Percentiles rank a stretch among this genome's conserved stretches.
These are phyloP conservation scores for Limnothrissa miodon DNA, from an alignment of 2,113 vertebrate genomes.

Conservation along the genomic window DNA sequence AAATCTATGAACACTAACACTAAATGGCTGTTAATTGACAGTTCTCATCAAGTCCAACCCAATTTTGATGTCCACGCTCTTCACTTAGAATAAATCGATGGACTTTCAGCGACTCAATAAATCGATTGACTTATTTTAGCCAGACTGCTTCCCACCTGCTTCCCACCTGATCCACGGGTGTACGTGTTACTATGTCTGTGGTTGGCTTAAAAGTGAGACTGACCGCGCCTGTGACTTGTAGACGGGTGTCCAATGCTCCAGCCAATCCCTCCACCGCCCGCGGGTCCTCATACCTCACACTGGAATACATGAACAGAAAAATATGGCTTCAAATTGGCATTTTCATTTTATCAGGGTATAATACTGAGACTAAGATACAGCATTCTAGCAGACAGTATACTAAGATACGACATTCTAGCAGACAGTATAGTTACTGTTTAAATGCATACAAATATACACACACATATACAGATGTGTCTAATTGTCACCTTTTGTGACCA, in stretches of 20 bases:
- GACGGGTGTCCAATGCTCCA: conserved; percentile 69
- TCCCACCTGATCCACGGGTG: background rate
- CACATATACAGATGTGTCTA: no score
- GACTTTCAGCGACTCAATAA: background rate
- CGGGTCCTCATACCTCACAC: conserved; percentile 74
- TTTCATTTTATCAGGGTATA: no score
- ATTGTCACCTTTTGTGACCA: no score
- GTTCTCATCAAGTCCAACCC: background rate
- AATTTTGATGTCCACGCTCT: background rate
- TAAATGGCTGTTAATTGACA: background rate
- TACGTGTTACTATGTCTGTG: background rate
- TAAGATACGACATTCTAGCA: no score
- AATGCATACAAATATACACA: no score
- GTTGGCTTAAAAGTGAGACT: conserved; percentile 35
- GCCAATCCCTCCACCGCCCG: conserved; percentile 72
- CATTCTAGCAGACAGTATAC: no score
- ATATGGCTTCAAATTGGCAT: conserved; percentile 14
- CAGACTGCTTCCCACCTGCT: no score
- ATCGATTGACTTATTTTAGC: background rate
- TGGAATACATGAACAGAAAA: conserved; percentile 38
- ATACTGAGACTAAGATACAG: no score
- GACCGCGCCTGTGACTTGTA: conserved; percentile 74
- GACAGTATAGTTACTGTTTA: no score
- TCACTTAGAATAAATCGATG: background rate
- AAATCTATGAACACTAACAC: background rate